Base-by-base conservation (phyloP, 2,797 vertebrate genomes). In the Gouania willdenowi region DNA sequence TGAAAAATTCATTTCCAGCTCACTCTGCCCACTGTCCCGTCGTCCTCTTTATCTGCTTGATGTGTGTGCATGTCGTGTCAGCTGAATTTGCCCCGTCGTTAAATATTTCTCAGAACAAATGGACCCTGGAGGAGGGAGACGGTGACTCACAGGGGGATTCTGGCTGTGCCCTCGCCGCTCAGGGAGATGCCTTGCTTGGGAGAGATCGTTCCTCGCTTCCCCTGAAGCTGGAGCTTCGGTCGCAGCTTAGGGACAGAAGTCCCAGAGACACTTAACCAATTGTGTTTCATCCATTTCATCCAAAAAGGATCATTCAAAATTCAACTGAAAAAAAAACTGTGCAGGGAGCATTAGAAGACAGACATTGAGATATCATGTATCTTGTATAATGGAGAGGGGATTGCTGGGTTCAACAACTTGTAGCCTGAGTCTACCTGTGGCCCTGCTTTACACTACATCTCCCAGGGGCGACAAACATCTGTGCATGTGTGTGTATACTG, bases 91-190 rank as follows among this genome's bases (percentile, higher is more conserved):
- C 56, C 59, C 18, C 38, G 46, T 85, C 82, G 88, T 92, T 82
- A 90, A 91, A 87, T 89, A 90, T 90, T 89, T 89, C 86, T 90
- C 68, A 88, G 85, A 89, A 93, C 86, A 92, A 93, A 91, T 86
- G 73, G 71, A 87, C 81, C 70, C 76, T 44, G 67, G 77, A 85
- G 79, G 59, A 75, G 73, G 64, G 73, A 74, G 68, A 69, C 7
- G 26, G 44, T 33, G 34, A 70, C 71, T 70, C 62, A 46, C 25
- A 48, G 53, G 72, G 35, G 59, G 52, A 54, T 47, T 56, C 12
- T n/a, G 14, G 21, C 33, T 35, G 67, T 18, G 43, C 14, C 57
- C 47, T 37, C 2, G 41, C 44, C 43, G 50, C 71, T 61, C 3
- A 2, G 82, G 81, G 72, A 75, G 48, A 66, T 37, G 29, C 36